phyloP scores from a whole-genome alignment of 1,140 invertebrate genomes.

The Proctacanthus coquilletti region DNA sequence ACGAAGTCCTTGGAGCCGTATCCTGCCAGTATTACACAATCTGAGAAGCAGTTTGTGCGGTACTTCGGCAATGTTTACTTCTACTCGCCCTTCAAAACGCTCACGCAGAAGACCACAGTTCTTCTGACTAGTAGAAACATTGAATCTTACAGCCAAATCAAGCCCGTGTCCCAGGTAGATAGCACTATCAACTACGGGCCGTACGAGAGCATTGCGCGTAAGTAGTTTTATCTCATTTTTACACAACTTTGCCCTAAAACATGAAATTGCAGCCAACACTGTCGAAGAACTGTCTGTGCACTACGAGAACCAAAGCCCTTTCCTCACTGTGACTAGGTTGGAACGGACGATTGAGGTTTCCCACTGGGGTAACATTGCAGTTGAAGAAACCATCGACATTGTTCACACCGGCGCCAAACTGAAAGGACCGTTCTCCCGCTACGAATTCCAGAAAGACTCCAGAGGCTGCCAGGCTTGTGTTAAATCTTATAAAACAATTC shows the following conservation, averaged over 20 bases:
- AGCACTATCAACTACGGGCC: conserved; percentile 74
- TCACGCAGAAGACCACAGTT: conserved; percentile 67
- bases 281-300: conserved; percentile 63
- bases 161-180: conserved; percentile 66
- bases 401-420: conserved; percentile 82
- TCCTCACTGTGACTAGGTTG: conserved; percentile 75
- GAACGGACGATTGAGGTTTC: conserved; percentile 88
- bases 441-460: conserved; percentile 87
- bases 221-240: conserved; percentile 29
- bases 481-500: conserved; percentile 80
- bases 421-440: conserved; percentile 88
- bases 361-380: conserved; percentile 97
- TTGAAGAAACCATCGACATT: conserved; percentile 89
- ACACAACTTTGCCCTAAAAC: conserved; percentile 4
- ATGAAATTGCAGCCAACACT: conserved; percentile 24
- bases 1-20: conserved; percentile 63
- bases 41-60: conserved; percentile 84
- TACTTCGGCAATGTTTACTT: conserved; percentile 73
- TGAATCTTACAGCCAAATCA: conserved; percentile 74
- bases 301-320: conserved; percentile 93
- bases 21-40: conserved; percentile 75
- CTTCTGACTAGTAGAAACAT: conserved; percentile 60
- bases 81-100: conserved; percentile 65
- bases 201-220: conserved; percentile 52
- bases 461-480: conserved; percentile 73